These are phyloP conservation scores for Matsumyia berberina DNA, from an alignment of 2,888 invertebrate genomes.

Conservation along the genomic window DNA sequence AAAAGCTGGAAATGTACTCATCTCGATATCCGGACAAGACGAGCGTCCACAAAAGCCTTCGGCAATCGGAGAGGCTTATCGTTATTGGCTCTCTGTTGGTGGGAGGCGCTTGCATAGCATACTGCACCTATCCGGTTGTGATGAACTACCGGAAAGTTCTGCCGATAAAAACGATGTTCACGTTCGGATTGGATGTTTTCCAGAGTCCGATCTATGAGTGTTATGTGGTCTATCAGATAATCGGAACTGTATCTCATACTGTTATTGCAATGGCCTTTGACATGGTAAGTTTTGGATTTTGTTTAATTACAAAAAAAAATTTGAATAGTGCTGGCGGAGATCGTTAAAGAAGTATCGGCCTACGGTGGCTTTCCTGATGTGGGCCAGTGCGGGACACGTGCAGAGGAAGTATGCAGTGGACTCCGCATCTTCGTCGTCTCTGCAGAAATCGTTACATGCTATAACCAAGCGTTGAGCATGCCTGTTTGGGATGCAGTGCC, in stretches of 20 bases:
- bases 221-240: slow-evolving; percentile 31
- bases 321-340: no score
- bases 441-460: no score
- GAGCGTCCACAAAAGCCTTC: slow-evolving; percentile 6
- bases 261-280: slow-evolving; percentile 53
- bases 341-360: no score
- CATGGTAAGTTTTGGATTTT: slow-evolving; percentile 37
- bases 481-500: no score
- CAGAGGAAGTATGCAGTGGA: no score
- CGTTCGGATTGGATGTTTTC: slow-evolving; percentile 43
- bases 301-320: no score
- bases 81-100: slow-evolving; percentile 39
- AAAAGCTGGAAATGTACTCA: slow-evolving; percentile 32
- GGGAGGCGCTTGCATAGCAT: slow-evolving; percentile 41
- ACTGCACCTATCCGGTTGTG: slow-evolving; percentile 34
- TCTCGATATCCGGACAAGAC: slow-evolving; percentile 36
- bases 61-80: slow-evolving; percentile 18
- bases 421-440: no score
- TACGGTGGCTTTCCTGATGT: no score
- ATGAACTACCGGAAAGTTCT: slow-evolving; percentile 29
- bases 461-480: no score
- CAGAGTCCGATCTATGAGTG: slow-evolving; percentile 48
- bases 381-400: no score
- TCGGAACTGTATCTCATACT: slow-evolving; percentile 43
- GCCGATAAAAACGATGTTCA: slow-evolving; percentile 50